Conservation (phyloP, 1,140 invertebrate species). For the Diabrotica undecimpunctata region DNA sequence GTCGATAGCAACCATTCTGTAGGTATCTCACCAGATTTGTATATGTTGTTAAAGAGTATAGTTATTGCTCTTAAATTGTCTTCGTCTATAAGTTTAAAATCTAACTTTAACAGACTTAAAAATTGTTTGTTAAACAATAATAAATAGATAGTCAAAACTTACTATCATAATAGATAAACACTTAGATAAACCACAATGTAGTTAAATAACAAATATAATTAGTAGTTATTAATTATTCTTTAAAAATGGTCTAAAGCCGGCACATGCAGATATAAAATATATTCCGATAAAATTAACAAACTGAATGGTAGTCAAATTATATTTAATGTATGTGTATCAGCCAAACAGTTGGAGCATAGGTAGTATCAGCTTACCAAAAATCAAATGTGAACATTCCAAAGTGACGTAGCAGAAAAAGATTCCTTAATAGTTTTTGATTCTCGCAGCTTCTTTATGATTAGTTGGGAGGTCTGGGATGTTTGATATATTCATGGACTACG, state of each 20-base stretch:
- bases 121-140: too few relatives aligned
- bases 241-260: conserved; percentile 8
- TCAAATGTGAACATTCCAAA: conserved; percentile 43
- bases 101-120: too few relatives aligned
- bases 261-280: background rate
- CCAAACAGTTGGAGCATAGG: conserved; percentile 15
- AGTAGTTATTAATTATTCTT: background rate
- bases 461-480: conserved; percentile 36
- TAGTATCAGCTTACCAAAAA: conserved; percentile 37
- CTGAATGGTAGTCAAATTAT: conserved; percentile 30
- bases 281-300: conserved; percentile 28
- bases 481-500: too few relatives aligned
- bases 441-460: conserved; percentile 39
- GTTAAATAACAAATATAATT: too few relatives aligned
- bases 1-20: too few relatives aligned
- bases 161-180: too few relatives aligned
- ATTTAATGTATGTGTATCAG: conserved; percentile 27
- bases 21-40: too few relatives aligned
- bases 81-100: too few relatives aligned
- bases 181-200: too few relatives aligned
- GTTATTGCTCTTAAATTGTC: too few relatives aligned
- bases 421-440: conserved; percentile 40
- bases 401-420: conserved; percentile 43
- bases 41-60: too few relatives aligned
- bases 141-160: too few relatives aligned